These are phyloP conservation scores for Pelecanus crispus DNA, from an alignment of 2,113 vertebrate genomes.

Conservation along the genomic window DNA sequence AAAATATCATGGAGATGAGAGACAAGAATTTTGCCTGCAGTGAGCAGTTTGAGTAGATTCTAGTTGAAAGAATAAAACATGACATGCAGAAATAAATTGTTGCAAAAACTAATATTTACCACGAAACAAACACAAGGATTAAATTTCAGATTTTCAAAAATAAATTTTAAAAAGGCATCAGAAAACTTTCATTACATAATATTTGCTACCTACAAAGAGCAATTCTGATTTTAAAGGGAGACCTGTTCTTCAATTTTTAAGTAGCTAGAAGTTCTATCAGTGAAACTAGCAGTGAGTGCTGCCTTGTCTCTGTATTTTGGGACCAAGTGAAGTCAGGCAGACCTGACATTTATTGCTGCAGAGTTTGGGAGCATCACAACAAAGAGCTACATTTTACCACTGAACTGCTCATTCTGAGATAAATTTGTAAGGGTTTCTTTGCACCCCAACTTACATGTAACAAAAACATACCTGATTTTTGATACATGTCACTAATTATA, in stretches of 20 bases:
- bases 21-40: not conserved
- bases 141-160: not conserved
- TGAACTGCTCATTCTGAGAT: not conserved
- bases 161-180: not conserved
- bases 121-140: not conserved
- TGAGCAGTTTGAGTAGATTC: not conserved
- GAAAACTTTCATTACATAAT: not conserved
- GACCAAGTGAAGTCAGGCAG: not conserved
- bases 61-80: not conserved
- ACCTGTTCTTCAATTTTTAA: not conserved
- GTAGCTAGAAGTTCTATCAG: not conserved
- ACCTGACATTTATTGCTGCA: not conserved
- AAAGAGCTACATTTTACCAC: not conserved
- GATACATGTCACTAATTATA: not conserved
- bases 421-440: not conserved
- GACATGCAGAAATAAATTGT: not conserved
- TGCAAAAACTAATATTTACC: not conserved
- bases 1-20: not conserved
- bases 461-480: not conserved
- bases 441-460: not conserved
- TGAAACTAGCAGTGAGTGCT: not conserved
- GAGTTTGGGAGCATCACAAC: not conserved
- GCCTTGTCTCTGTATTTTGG: not conserved
- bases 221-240: not conserved
- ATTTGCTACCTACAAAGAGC: not conserved